Base-by-base conservation (phyloP, 2,113 vertebrate species). In the Sphaerodactylus townsendi region DNA sequence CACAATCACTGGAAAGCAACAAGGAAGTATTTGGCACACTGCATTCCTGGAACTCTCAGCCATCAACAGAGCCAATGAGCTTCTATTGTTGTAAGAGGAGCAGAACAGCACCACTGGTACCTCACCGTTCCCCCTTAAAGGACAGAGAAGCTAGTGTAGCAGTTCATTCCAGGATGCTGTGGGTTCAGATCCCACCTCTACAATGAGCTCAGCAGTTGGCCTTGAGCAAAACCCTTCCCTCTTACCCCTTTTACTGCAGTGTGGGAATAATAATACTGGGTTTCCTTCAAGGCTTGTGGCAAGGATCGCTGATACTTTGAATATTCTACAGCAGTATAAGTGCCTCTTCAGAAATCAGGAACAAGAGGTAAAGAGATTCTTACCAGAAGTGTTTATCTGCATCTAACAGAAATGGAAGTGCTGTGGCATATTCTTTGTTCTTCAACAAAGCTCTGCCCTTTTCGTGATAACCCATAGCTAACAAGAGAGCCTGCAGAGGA, bases 381-480 rank as follows among this genome's bases (percentile, higher is more conserved):
- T 95, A 98, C 99, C 96, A 96, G 96, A 99, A 99, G 74, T 98
- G 97, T 37, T 93, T 96, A 93, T 99, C 98, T 2, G 99, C 98
- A 76, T 98, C 97, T 94, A 98, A 87, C 83, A 99, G 95, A 93
- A 98, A 97, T 0, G 97, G 96, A 89, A 99, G 92, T 4, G 98
- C 98, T 33, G 96, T 82, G 48, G 97, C 96, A 56, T 98, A 97
- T 69, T 98, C 96, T 73, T 96, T 98, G 92, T 96, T 98, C 95
- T 99, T 99, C 97, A 99, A 96, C 91, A 99, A 96, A 9, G 98
- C 96, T 79, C 99, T 96, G 79, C 99, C 99, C 90, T 98, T 99
- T 95, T 99, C 99, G 37, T 99, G 98, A 73, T 97, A 96, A 19
- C 98, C 98, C 98, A 99, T 99, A 5, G 99, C 98, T 88, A 99